Base-by-base conservation (phyloP, 1,140 invertebrate species). In the Mylabris phalerata region DNA sequence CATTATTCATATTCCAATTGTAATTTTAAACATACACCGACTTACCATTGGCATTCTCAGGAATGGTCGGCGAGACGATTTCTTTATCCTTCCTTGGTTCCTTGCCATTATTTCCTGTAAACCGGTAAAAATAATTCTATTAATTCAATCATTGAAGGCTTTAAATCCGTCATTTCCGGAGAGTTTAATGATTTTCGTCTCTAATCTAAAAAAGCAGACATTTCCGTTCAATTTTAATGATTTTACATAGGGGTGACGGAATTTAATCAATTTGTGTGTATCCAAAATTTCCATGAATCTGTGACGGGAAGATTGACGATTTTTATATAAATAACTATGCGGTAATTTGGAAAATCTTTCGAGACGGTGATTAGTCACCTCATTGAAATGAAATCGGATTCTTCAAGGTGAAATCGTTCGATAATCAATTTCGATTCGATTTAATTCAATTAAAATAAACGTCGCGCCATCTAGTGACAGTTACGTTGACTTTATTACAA, bases 21-120 rank as follows among this genome's bases (percentile, higher is more conserved):
- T 49, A 19, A 19, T 19, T 19, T 19, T 19, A 42, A 27, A 7
- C 5, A 55, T 46, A 10, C 4, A 26, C 44, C 19, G 10, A 59
- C 77, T 77, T 58, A 80, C 79, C 79, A 68, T 80, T 80, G 56
- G 78, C 77, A 55, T 79, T 71, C 58, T 69, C 80, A 50, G 77
- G 78, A 24, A 83, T 82, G 48, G 83, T 83, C 43, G 84, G 82
- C 41, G 84, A 85, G n/a, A 83, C 80, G 59, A 80, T 78, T 69
- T 87, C 84, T 71, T 85, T 85, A 65, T 78, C 82, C 71, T 79
- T 79, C 68, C 83, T 80, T 55, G 77, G 77, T 68, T 83, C 84
- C 78, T 82, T 87, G 69, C 79, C 80, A 75, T 81, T 83, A 74
- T 84, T 83, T 75, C 85, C 85, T 87, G 78, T 51, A 81, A 82